Conservation (phyloP, 2,113 vertebrate genomes). For the Gulo gulo region DNA sequence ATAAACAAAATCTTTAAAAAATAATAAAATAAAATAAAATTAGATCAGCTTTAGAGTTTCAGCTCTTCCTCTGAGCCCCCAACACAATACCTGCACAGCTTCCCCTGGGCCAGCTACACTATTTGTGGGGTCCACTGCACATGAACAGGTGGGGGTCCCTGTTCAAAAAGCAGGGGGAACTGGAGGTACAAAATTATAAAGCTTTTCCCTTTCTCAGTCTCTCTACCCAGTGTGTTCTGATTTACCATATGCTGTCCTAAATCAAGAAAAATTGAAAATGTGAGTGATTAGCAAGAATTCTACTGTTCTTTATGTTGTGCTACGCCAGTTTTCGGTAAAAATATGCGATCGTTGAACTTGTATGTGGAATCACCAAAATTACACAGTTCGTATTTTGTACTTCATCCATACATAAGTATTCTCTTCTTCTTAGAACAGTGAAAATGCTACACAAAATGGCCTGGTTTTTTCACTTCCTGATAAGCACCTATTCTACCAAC, state of each 20-base stretch:
- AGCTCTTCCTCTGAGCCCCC: accelerated
- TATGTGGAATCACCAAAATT: not conserved
- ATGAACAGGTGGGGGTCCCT: not conserved
- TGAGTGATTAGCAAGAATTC: not conserved
- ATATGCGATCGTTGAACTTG: not conserved
- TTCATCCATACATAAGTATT: not conserved
- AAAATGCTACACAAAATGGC: not conserved
- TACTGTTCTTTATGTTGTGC: not conserved
- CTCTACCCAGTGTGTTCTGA: not conserved
- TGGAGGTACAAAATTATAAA: not conserved
- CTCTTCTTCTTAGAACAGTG: not conserved
- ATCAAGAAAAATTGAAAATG: not conserved
- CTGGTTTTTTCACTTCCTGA: not conserved
- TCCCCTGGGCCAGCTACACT: not conserved
- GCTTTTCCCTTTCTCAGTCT: not conserved
- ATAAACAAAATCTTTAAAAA: not conserved
- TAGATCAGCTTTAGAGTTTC: not conserved
- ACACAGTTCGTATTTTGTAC: not conserved
- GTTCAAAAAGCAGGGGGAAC: not conserved
- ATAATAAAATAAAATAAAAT: not conserved
- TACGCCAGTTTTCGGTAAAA: not conserved
- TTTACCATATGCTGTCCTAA: not conserved
- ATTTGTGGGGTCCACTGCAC: not conserved
- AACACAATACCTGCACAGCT: too few relatives aligned
- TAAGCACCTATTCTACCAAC: not conserved